Evolutionary conservation across 2,888 invertebrate species (phyloP), one percentile per base, ranked within the genome.

Genomic region (Metallyticus violacea): DNA sequence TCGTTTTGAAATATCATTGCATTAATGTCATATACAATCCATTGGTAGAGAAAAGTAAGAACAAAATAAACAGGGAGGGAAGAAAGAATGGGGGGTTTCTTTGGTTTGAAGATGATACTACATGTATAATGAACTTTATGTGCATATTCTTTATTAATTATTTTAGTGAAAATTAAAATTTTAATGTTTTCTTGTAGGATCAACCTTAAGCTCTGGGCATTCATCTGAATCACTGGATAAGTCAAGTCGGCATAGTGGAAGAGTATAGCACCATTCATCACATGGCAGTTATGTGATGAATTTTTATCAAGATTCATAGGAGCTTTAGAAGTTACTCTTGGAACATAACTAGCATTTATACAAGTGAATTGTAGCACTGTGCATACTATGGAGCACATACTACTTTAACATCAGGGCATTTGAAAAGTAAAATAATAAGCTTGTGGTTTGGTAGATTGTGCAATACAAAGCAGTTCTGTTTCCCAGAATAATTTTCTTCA

Each of bases 161-260:
- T 15, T 9, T 22, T 62, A 62, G 22, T 62, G 15, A 62, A 4
- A 15, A 62, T 62, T 40, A 40, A 1, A 85, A 5, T 85, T 40
- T 79, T 86, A 87, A 88, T 88, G 88, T 1, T 15, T 88, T 90
- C 88, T 88, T 90, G 81, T 92, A 94, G 93, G 93, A 90, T 93
- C 92, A 87, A 94, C 94, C 91, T 94, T 94, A 78, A 94, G 94
- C 85, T 94, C 94, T 80, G 94, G 93, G 26, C 93, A 94, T 90
- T 94, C 94, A 81, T 93, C 94, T 87, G 94, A 94, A 90, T 94
- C 94, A 83, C 89, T 92, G 90, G 92, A 92, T 40, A 92, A 91
- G 89, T 87, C 85, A n/a, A 87, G 85, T 79, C 78, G 86, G 26
- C 87, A 87, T 27, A 87, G 85, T 79, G 85, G 85, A n/a, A 85